A percentile compares a stretch with the other conserved stretches of the same genome.
Conservation (phyloP, 2,113 vertebrate genomes). For the Dasyornis broadbenti region DNA sequence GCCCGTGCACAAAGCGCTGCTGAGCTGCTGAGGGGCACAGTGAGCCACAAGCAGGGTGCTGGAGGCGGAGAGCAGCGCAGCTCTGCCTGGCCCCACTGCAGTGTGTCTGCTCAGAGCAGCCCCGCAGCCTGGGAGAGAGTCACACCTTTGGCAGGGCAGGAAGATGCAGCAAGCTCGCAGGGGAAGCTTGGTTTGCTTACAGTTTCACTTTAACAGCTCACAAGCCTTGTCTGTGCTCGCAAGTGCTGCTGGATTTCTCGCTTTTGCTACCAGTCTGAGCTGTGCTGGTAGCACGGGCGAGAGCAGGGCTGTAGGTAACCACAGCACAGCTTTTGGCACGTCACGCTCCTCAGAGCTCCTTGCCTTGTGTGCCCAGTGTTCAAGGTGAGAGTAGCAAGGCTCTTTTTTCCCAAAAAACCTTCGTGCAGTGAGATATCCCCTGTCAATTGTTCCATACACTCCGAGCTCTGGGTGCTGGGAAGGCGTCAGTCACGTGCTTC, state of each 20-base stretch:
- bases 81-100: neutral
- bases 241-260: neutral
- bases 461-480: neutral
- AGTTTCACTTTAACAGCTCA: conserved; percentile 38
- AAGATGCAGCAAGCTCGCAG: neutral
- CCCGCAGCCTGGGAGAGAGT: neutral
- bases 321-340: neutral
- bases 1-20: neutral
- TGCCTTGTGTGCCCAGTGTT: neutral
- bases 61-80: neutral
- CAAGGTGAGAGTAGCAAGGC: neutral
- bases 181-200: neutral
- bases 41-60: neutral
- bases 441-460: neutral
- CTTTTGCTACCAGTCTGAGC: neutral
- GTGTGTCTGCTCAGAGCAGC: neutral
- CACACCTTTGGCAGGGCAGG: neutral
- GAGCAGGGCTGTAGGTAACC: neutral
- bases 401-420: neutral
- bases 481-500: rapidly evolving
- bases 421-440: neutral
- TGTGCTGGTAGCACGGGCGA: neutral
- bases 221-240: neutral
- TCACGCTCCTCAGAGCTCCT: rapidly evolving
- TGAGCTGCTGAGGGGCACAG: neutral